Evolutionary conservation across 2,888 invertebrate species (phyloP).

Genomic region (Microctonus aethiopoides): DNA sequence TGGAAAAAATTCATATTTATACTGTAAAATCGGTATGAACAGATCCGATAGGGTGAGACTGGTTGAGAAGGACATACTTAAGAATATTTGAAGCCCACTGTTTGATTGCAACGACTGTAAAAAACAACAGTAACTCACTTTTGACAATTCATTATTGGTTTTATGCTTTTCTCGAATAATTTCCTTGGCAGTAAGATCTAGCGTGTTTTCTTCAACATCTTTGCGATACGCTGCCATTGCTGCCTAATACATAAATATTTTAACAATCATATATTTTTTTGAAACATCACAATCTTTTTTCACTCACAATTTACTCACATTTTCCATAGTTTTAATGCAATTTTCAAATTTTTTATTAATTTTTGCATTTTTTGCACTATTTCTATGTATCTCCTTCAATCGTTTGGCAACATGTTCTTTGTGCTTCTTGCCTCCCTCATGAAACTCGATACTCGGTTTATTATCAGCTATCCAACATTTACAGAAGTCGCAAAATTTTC

Average conservation of each 20-base stretch:
- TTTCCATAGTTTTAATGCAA: slow-evolving; percentile 89
- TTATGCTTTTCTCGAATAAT: slow-evolving; percentile 63
- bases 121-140: slow-evolving; percentile 39
- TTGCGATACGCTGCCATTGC: slow-evolving; percentile 89
- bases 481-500: slow-evolving; percentile 97
- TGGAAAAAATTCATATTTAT: too few species aligned
- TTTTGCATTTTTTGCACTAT: slow-evolving; percentile 83
- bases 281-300: too few species aligned
- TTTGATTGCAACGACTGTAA: too few species aligned
- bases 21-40: too few species aligned
- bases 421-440: slow-evolving; percentile 92
- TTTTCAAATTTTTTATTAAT: slow-evolving; percentile 81
- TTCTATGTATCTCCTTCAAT: slow-evolving; percentile 85
- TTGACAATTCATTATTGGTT: slow-evolving; percentile 36
- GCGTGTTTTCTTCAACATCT: slow-evolving; percentile 76
- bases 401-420: slow-evolving; percentile 91
- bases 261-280: background rate
- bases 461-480: slow-evolving; percentile 99
- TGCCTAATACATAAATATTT: slow-evolving; percentile 67
- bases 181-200: slow-evolving; percentile 65
- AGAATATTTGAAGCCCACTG: too few species aligned
- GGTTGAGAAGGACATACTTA: too few species aligned
- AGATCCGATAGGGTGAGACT: too few species aligned
- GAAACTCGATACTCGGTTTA: slow-evolving; percentile 93
- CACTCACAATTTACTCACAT: slow-evolving; percentile 63